These are phyloP conservation scores for Lepidotrigona ventralis DNA, from an alignment of 1,140 invertebrate species.

Conservation along the genomic window DNA sequence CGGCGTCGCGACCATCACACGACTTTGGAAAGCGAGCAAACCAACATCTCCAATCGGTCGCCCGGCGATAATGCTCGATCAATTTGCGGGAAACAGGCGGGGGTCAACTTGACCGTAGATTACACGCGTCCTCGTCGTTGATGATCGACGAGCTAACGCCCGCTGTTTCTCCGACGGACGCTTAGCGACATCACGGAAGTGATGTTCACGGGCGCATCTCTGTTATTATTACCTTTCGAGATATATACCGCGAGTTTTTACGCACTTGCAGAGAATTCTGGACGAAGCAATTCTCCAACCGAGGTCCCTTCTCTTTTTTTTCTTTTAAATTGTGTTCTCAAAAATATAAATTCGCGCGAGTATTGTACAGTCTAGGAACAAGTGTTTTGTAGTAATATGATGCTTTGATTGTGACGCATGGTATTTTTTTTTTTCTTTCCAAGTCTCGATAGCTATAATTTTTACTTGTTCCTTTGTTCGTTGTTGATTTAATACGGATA, in stretches of 20 bases:
- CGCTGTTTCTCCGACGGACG: background rate
- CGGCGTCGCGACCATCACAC: slow-evolving; percentile 45
- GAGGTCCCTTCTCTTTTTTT: too few relatives aligned
- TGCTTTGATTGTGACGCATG: background rate
- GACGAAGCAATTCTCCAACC: too few relatives aligned
- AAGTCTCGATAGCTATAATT: too few relatives aligned
- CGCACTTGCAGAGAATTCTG: too few relatives aligned
- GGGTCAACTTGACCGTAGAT: background rate
- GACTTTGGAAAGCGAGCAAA: slow-evolving; percentile 42
- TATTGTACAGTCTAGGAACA: too few relatives aligned
- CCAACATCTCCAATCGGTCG: slow-evolving; percentile 16
- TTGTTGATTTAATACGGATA: background rate
- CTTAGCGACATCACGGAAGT: background rate
- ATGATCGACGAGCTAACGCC: background rate
- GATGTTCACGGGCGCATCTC: background rate
- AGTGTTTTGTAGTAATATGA: background rate
- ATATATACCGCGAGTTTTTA: too few relatives aligned
- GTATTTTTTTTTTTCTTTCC: background rate
- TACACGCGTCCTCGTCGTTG: background rate
- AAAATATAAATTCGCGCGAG: too few relatives aligned
- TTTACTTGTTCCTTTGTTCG: background rate
- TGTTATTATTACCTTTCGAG: too few relatives aligned
- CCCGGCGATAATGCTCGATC: background rate
- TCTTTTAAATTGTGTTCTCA: too few relatives aligned
- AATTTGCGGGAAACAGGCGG: background rate